Percentiles rank a stretch among this genome's conserved stretches.
Conservation (phyloP, 2,113 vertebrate species). For the Eptesicus fuscus region DNA sequence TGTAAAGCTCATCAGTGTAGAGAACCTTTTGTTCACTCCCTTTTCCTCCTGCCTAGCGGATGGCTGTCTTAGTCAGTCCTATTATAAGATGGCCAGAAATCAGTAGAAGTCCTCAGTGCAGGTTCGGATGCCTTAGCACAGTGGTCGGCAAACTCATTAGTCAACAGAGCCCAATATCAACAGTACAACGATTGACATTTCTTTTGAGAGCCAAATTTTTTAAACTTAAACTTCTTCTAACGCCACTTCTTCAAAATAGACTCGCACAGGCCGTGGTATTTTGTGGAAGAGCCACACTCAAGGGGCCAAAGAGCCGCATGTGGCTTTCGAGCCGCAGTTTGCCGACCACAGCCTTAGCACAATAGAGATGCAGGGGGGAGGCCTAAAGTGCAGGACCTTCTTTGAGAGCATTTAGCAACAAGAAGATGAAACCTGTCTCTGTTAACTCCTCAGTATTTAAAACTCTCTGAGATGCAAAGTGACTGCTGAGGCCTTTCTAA, state of each 20-base stretch:
- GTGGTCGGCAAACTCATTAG: too few species aligned
- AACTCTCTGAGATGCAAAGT: background rate
- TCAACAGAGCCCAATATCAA: too few species aligned
- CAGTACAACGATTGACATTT: too few species aligned
- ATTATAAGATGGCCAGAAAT: background rate
- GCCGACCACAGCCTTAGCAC: too few species aligned
- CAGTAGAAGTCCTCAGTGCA: background rate
- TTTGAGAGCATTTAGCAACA: background rate
- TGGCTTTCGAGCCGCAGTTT: too few species aligned
- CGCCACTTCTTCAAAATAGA: too few species aligned
- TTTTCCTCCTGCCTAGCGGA: constrained; percentile 47
- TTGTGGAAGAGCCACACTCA: too few species aligned
- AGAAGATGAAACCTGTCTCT: background rate
- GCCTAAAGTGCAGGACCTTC: background rate
- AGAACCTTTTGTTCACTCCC: background rate
- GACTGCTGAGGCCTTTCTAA: constrained; percentile 1
- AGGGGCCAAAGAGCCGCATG: too few species aligned
- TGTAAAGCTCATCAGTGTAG: background rate
- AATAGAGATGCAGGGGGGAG: background rate
- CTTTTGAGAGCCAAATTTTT: too few species aligned
- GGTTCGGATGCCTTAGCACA: background rate
- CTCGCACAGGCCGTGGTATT: too few species aligned
- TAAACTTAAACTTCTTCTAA: too few species aligned
- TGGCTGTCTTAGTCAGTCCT: constrained; percentile 17
- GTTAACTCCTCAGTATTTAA: background rate